Conservation (phyloP, 2,888 invertebrate species). For the Coremacera marginata region DNA sequence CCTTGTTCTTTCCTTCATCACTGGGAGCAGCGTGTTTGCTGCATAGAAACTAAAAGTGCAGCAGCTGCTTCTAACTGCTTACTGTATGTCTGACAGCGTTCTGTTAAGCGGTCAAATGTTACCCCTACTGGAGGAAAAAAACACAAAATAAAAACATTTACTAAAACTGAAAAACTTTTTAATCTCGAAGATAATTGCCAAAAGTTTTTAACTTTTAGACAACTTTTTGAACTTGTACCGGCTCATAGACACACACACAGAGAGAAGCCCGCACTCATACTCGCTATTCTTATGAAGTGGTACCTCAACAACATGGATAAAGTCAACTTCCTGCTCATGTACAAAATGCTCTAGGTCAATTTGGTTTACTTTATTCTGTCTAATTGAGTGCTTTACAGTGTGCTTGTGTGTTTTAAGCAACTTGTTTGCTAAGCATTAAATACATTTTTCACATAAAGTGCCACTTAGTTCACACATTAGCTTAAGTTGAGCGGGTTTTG, state of each 20-base stretch:
- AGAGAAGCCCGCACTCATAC: background rate
- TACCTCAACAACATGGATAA: conserved; percentile 53
- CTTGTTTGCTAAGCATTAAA: conserved; percentile 11
- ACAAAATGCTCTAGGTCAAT: conserved; percentile 42
- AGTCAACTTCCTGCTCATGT: background rate
- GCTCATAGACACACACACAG: background rate
- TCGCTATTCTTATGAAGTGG: conserved; percentile 35
- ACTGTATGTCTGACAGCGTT: background rate
- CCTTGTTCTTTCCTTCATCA: too few species aligned
- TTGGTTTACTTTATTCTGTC: conserved; percentile 57
- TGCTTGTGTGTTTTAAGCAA: background rate
- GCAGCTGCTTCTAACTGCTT: conserved; percentile 8
- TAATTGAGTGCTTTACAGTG: conserved; percentile 62
- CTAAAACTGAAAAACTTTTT: conserved; percentile 31
- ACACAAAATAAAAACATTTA: too few species aligned
- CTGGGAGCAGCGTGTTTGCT: background rate
- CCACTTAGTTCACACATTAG: background rate
- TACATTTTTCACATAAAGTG: conserved; percentile 7
- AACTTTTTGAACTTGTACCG: conserved; percentile 18
- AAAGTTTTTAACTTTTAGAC: conserved; percentile 56
- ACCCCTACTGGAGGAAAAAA: too few species aligned
- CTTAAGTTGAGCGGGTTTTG: background rate
- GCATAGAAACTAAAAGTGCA: background rate
- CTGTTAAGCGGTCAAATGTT: background rate
- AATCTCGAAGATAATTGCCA: conserved; percentile 61